Evolutionary conservation across 2,113 vertebrate species (phyloP), one percentile per base, ranked within the genome.

Genomic region (Nerophis ophidion): DNA sequence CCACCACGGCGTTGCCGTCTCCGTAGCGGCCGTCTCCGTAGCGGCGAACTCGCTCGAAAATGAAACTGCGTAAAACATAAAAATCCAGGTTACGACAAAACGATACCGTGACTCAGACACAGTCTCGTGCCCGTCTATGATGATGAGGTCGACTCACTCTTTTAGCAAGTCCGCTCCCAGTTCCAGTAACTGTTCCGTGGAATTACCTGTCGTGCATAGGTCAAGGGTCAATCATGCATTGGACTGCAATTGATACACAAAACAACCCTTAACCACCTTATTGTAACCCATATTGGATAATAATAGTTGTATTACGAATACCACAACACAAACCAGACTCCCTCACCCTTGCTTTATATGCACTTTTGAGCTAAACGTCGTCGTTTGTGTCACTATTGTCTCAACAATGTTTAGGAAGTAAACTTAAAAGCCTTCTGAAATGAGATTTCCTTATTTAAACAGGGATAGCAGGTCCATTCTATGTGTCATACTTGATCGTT

Each of bases 1-100:
- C 26, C 26, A 90, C 56, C 6, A 19, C 9, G 2, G 16, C 17
- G 7, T 36, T 65, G 6, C 52, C 1, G 5, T 80, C 83, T 33
- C 53, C 56, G 60, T 90, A 70, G 3, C 82, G 76, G 61, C 2
- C 1, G 5, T 80, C 83, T 33, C 53, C 56, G 60, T 90, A 70
- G 3, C 82, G 76, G 61, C 2, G 55, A 47, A 88, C 78, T 9
- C 90, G 85, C 53, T 91, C 72, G 35, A 64, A 91, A 35, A 91
- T 84, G 60, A 91, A 91, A 50, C 90, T 91, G 53, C 10, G 64
- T 26, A 9, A 38, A 6, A 12, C 1, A 36, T 10, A 36, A 3
- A 3, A 70, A 9, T 61, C 10, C 26, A 26, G 26, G 26, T 26
- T 26, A 26, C 26, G 5, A 17, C 16, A 19, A 5, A 61, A 4